Conservation (phyloP, 2,888 invertebrate genomes). For the Operophtera brumata region DNA sequence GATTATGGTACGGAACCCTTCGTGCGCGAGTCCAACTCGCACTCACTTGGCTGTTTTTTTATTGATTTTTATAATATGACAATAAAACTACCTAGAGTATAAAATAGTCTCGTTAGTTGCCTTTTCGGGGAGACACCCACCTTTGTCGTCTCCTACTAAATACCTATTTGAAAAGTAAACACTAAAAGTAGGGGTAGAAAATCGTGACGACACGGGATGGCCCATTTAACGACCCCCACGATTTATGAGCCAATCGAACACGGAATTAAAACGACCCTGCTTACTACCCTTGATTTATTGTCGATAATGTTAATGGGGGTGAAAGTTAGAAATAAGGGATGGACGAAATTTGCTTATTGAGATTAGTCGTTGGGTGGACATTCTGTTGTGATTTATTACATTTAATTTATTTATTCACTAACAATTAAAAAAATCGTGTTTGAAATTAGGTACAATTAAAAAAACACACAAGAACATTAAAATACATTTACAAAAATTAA, state of each 20-base stretch:
- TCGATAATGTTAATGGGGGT: constrained; percentile 23
- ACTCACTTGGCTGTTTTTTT: too few species aligned
- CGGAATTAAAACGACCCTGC: constrained; percentile 31
- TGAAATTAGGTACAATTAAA: too few species aligned
- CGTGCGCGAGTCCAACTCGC: too few species aligned
- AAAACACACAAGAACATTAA: too few species aligned
- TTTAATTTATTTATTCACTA: too few species aligned
- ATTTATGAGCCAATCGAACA: constrained; percentile 34
- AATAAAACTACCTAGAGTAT: too few species aligned
- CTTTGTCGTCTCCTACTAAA: constrained; percentile 6
- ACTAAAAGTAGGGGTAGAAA: constrained; percentile 15
- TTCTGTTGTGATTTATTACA: not conserved
- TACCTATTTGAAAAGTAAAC: constrained; percentile 16
- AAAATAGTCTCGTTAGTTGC: too few species aligned
- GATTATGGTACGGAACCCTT: too few species aligned
- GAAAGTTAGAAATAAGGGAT: constrained; percentile 5
- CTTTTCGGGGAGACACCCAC: not conserved
- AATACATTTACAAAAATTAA: too few species aligned
- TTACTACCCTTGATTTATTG: constrained; percentile 32
- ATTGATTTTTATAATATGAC: too few species aligned
- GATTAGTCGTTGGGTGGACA: constrained; percentile 5
- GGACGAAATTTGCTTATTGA: constrained; percentile 13
- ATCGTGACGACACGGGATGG: constrained; percentile 12
- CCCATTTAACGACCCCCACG: constrained; percentile 20
- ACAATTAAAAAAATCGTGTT: too few species aligned